Evolutionary conservation across 2,888 invertebrate species (phyloP).

Genomic region (Mesoligia furuncula): DNA sequence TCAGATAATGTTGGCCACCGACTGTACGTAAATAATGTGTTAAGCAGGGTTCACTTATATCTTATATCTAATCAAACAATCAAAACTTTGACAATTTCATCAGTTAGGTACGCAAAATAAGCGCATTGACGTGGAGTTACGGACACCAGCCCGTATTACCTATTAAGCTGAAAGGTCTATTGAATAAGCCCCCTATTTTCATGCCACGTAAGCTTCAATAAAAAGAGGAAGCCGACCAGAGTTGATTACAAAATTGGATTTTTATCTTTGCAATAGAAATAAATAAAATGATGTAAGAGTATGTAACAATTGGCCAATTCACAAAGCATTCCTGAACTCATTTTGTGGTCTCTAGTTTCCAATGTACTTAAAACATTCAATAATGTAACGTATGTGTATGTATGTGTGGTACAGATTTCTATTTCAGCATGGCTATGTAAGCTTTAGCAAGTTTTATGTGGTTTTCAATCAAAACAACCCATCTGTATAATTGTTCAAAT

Average conservation of each 20-base stretch:
- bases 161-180: conserved; percentile 31
- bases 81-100: conserved; percentile 42
- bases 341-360: conserved; percentile 30
- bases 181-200: conserved; percentile 13
- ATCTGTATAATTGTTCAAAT: conserved; percentile 13
- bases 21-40: conserved; percentile 54
- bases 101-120: no score
- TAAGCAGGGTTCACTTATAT: conserved; percentile 41
- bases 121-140: no score
- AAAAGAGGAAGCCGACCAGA: conserved; percentile 6
- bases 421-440: not conserved
- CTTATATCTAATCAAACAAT: conserved; percentile 47
- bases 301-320: conserved; percentile 5
- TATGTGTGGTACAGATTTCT: not conserved
- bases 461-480: conserved; percentile 21
- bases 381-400: not conserved
- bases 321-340: conserved; percentile 20
- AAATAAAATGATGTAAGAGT: conserved; percentile 17
- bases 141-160: no score
- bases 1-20: no score
- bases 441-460: conserved; percentile 19
- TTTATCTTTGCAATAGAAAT: conserved; percentile 20
- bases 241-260: conserved; percentile 32
- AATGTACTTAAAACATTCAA: conserved; percentile 7
- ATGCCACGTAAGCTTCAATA: conserved; percentile 9